Percentiles rank a stretch among this genome's conserved stretches.
Evolutionary conservation across 1,140 invertebrate species (phyloP).

Genomic region (Orius insidiosus): DNA sequence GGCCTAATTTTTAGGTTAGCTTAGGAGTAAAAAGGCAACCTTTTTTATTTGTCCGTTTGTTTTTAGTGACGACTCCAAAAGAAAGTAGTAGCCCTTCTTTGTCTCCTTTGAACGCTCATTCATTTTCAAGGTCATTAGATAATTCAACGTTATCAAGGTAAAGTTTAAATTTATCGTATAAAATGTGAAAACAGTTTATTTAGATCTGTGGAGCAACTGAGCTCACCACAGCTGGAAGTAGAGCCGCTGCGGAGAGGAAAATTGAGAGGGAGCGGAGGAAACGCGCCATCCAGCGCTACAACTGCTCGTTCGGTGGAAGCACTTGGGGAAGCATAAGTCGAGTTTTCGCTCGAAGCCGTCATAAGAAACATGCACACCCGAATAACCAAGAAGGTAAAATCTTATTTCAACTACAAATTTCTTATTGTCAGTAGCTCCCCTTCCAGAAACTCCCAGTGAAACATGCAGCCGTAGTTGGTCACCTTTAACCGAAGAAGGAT

Average conservation of each 20-base stretch:
- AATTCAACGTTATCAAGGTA: constrained; percentile 47
- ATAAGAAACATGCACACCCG: constrained; percentile 40
- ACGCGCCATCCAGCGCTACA: constrained; percentile 28
- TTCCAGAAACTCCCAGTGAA: constrained; percentile 13
- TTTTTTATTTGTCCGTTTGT: constrained; percentile 9
- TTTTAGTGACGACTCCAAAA: constrained; percentile 53
- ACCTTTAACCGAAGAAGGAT: constrained; percentile 65
- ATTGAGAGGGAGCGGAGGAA: constrained; percentile 27
- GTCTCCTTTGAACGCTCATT: constrained; percentile 54
- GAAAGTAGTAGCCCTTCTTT: constrained; percentile 67
- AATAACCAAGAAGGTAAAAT: constrained; percentile 22
- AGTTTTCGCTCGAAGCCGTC: constrained; percentile 68
- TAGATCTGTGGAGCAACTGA: constrained; percentile 60
- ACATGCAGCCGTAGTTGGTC: constrained; percentile 37
- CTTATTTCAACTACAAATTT: background rate
- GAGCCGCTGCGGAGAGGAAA: constrained; percentile 21
- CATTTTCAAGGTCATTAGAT: constrained; percentile 58
- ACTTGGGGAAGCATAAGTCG: constrained; percentile 67
- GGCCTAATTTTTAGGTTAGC: background rate
- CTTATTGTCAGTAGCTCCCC: background rate
- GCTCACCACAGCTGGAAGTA: constrained; percentile 31
- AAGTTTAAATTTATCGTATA: constrained; percentile 16
- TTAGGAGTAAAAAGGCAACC: background rate
- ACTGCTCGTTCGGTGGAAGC: constrained; percentile 25
- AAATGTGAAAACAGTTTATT: constrained; percentile 7